Percentiles rank a stretch among this genome's conserved stretches.
Conservation (phyloP, 2,797 vertebrate species). For the Limosa lapponica region DNA sequence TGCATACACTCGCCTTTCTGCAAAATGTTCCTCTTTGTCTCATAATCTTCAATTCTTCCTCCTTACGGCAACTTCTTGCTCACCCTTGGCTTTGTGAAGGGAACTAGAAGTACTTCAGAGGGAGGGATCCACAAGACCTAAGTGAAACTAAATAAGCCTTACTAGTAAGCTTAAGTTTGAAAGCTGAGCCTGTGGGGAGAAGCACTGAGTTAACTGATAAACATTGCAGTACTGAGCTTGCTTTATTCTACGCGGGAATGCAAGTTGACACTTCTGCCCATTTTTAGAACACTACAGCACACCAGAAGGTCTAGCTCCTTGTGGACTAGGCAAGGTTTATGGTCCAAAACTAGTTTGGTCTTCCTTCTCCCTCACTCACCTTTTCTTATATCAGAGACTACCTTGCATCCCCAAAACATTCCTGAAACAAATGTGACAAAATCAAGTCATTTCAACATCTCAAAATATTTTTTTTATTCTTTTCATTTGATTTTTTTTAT, state of each 20-base stretch:
- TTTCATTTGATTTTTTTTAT: no score
- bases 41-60: constrained; percentile 39
- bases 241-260: not conserved
- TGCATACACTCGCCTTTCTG: constrained; percentile 15
- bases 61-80: not conserved
- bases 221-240: not conserved
- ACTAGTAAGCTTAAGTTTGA: not conserved
- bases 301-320: not conserved
- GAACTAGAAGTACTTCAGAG: constrained; percentile 12
- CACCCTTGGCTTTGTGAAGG: constrained; percentile 2
- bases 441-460: not conserved
- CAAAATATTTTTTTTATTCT: no score
- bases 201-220: not conserved
- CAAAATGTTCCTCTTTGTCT: constrained; percentile 56
- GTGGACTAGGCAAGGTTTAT: not conserved
- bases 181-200: not conserved
- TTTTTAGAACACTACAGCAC: not conserved
- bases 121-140: not conserved
- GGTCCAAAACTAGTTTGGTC: not conserved
- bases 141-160: not conserved
- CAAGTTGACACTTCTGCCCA: not conserved
- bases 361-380: not conserved
- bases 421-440: not conserved
- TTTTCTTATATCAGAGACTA: not conserved
- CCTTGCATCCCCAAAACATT: not conserved